A percentile compares a stretch with the other conserved stretches of the same genome.
Evolutionary conservation across 1,140 invertebrate genomes (phyloP).

Genomic region (Diuraphis noxia): DNA sequence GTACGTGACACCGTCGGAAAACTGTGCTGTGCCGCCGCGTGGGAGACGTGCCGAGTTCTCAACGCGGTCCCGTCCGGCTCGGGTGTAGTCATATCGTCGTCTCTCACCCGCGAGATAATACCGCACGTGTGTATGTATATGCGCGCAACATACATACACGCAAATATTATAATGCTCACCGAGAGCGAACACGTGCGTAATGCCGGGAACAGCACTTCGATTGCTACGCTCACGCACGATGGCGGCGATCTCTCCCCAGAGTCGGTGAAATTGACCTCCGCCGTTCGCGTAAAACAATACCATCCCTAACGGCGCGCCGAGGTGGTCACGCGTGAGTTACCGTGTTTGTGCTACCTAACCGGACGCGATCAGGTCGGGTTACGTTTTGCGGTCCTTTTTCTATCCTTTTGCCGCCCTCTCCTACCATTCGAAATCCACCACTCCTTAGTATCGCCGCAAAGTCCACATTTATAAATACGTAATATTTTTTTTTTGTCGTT

Average conservation of each 20-base stretch:
- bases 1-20: not conserved
- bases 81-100: not conserved
- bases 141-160: not conserved
- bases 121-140: not conserved
- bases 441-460: not conserved
- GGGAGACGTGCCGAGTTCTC: not conserved
- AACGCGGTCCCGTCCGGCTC: not conserved
- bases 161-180: not conserved
- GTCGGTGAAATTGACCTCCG: not conserved
- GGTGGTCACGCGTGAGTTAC: not conserved
- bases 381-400: not conserved
- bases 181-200: not conserved
- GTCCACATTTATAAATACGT: not conserved
- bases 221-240: not conserved
- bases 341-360: not conserved
- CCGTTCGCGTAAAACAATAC: not conserved
- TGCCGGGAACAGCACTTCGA: not conserved
- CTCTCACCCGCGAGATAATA: not conserved
- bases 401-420: not conserved
- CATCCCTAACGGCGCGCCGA: no score
- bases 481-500: not conserved
- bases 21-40: not conserved
- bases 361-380: not conserved
- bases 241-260: not conserved
- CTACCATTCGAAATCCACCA: accelerated